These are phyloP conservation scores for Saguinus imperator DNA, from an alignment of 2,113 vertebrate genomes.

Conservation along the genomic window DNA sequence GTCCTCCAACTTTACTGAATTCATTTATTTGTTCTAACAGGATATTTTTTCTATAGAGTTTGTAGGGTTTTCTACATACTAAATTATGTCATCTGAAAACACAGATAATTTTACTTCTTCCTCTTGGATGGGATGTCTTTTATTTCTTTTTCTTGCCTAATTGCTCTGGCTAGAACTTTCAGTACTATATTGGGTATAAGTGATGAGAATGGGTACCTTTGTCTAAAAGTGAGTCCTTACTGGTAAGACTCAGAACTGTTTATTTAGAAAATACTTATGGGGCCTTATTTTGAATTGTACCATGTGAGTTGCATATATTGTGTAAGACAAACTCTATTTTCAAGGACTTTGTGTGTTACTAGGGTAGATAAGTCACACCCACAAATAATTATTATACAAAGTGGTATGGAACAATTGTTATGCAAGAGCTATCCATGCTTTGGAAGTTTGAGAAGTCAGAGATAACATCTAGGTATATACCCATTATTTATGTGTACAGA, in stretches of 20 bases:
- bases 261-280: background rate
- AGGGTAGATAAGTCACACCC: background rate
- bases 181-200: background rate
- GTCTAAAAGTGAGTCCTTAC: background rate
- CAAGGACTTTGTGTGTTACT: background rate
- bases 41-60: background rate
- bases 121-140: background rate
- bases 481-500: background rate
- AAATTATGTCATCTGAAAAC: background rate
- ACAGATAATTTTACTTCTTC: background rate
- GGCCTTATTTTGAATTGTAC: background rate
- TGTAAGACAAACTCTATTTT: background rate
- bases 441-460: background rate
- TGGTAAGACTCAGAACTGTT: background rate
- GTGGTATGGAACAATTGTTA: fast-evolving
- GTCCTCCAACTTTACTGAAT: background rate
- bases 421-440: background rate
- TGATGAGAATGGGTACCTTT: background rate
- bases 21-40: background rate
- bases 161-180: background rate
- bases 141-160: background rate
- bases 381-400: too few species aligned
- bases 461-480: fast-evolving
- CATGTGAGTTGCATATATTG: fast-evolving
- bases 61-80: background rate